Evolutionary conservation across 1,140 invertebrate genomes (phyloP).

Genomic region (Atopsyche davidsoni): DNA sequence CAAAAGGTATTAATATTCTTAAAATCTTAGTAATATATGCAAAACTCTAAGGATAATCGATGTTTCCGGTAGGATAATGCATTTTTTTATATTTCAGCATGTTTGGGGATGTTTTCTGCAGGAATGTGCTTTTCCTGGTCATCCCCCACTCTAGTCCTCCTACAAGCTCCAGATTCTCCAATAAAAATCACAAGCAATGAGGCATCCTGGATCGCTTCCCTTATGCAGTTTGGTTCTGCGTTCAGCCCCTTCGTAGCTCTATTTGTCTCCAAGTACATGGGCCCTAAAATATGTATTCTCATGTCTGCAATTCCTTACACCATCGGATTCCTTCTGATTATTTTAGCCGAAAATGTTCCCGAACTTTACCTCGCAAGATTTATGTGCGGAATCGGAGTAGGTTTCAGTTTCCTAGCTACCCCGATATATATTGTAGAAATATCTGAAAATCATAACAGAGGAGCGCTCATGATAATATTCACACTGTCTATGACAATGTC

Average conservation of each 20-base stretch:
- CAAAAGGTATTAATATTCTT: background rate
- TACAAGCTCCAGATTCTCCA: background rate
- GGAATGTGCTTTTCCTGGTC: background rate
- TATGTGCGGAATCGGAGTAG: conserved; percentile 38
- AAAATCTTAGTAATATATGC: background rate
- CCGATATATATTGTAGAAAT: conserved; percentile 43
- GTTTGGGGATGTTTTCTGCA: conserved; percentile 11
- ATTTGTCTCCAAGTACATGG: conserved; percentile 28
- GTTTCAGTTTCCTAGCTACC: conserved; percentile 38
- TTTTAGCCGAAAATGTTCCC: conserved; percentile 33
- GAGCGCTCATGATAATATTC: background rate
- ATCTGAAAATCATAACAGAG: conserved; percentile 33
- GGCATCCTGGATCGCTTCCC: conserved; percentile 11
- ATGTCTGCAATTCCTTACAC: conserved; percentile 28
- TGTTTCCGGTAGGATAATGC: background rate
- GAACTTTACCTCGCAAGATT: conserved; percentile 38
- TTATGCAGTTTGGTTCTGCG: background rate
- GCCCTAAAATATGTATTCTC: conserved; percentile 33
- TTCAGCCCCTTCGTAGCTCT: conserved; percentile 22
- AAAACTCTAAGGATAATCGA: background rate
- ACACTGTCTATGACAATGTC: background rate
- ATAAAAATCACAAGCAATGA: conserved; percentile 10
- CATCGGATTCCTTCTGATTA: conserved; percentile 33
- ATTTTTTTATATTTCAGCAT: conserved; percentile 11
- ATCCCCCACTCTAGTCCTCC: background rate